Base-by-base conservation (phyloP, 2,888 invertebrate species). In the Xestia xanthographa region DNA sequence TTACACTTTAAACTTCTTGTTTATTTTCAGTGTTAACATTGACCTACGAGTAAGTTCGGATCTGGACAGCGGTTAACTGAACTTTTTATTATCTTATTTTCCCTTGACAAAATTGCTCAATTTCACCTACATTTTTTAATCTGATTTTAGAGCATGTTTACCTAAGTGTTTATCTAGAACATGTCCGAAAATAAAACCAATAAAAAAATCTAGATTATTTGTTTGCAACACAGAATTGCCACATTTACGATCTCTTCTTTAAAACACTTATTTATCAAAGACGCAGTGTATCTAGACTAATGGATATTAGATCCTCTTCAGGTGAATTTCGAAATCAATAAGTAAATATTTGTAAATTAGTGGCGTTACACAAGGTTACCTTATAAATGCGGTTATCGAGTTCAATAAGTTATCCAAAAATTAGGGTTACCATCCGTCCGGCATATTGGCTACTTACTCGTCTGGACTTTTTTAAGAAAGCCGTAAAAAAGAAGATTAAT, bases 311-410 rank as follows among this genome's bases (percentile, higher is more conserved):
- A 68, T 60, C 62, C 50, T 65, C 22, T 68, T 72, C n/a, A 72
- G 45, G 22, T 62, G n/a, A 34, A 79, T 83, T 79, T 72, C 41
- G 22, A 38, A 67, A 73, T 69, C 22, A 50, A 43, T 70, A 50
- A 14, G 17, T 60, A 45, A 53, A 38, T 60, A 71, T 62, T 77
- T 77, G 26, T 60, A 63, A 66, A 60, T 60, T 45, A 56, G 43
- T 38, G 11, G 20, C 3, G 50, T 83, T 77, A 74, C 83, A 65
- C 68, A 83, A 83, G 56, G n/a, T 72, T 50, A 62, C 84, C 56
- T 67, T 67, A n/a, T n/a, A 81, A 72, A 84, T 22, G 56, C 43
- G n/a, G 17, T 72, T 78, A 78, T 81, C 67, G 67, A 38, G 0
- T 72, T 53, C 11, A 66, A 69, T 70, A 60, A 66, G 34, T 74